Base-by-base conservation (phyloP, 2,888 invertebrate species). In the Cyclophora albipunctata region DNA sequence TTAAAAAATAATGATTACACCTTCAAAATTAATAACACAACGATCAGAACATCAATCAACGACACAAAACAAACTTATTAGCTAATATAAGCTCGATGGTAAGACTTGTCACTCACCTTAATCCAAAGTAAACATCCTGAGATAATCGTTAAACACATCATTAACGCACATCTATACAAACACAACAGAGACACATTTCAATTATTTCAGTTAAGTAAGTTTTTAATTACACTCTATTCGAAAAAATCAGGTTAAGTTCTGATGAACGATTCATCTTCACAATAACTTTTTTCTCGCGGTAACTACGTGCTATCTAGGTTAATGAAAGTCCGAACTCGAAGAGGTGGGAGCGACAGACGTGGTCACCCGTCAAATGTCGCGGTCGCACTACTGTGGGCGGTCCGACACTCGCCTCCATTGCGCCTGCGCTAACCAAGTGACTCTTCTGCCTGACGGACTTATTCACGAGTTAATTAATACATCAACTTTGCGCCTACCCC, bases 401-500 rank as follows among this genome's bases (percentile, higher is more conserved):
- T 77, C 74, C 74, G 72, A 69, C 68, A 73, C 65, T 64, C 60
- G 56, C 65, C 65, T 69, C 66, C 65, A 75, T 46, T 79, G 85
- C 87, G 87, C 87, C 56, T 85, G 87, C 87, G 87, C 78, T 62
- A 66, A 79, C 70, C 75, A 63, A 84, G 83, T 84, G 83, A 85
- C 84, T 84, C 84, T 81, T 84, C 75, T 72, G 73, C 75, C 75
- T 78, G 76, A 77, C 81, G 70, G 84, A 84, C 84, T 86, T 84
- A 82, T 82, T 84, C 84, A 78, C 76, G 70, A 84, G 84, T 85
- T 86, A 87, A 87, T 87, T 87, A 87, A 85, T 86, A 85, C 84
- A 84, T 84, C 82, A 87, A 86, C 84, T 85, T 87, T 86, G 84
- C 78, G 75, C 73, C 65, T 67, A 76, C 76, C 78, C 64, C 72